These are phyloP conservation scores for Callipepla squamata DNA, from an alignment of 2,113 vertebrate genomes.

Conservation along the genomic window DNA sequence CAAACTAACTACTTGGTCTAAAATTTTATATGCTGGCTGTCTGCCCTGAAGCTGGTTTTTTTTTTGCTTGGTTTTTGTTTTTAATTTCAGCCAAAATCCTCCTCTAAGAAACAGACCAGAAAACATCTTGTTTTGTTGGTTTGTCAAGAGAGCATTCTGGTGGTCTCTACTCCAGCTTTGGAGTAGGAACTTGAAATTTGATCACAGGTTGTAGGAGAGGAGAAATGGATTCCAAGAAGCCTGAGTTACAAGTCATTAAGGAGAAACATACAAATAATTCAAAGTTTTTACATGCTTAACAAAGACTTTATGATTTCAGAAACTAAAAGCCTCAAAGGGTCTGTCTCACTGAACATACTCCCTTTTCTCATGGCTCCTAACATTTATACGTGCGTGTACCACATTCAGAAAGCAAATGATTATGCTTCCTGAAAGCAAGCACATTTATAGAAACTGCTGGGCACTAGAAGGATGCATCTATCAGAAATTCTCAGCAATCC, in stretches of 20 bases:
- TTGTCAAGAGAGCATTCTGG: constrained; percentile 23
- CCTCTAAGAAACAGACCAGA: background rate
- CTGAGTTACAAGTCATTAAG: background rate
- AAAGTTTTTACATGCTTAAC: background rate
- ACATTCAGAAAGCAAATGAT: background rate
- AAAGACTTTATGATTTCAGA: constrained; percentile 13
- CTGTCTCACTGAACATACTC: background rate
- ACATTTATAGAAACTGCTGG: background rate
- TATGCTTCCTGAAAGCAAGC: background rate
- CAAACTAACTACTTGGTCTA: constrained; percentile 38
- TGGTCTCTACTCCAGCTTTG: constrained; percentile 4
- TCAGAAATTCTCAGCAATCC: background rate
- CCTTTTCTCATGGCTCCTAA: background rate
- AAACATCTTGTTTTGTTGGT: background rate
- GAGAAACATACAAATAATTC: background rate
- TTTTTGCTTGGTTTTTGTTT: background rate
- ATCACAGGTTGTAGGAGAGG: background rate
- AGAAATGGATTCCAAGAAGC: background rate
- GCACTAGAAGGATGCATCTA: background rate
- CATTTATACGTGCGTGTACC: background rate
- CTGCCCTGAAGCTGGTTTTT: background rate
- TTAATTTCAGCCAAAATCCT: constrained; percentile 24
- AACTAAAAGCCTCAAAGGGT: background rate
- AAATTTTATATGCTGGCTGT: constrained; percentile 23
- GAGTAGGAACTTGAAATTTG: constrained; percentile 5